Conservation (phyloP, 2,113 vertebrate species). For the Lanius collurio region DNA sequence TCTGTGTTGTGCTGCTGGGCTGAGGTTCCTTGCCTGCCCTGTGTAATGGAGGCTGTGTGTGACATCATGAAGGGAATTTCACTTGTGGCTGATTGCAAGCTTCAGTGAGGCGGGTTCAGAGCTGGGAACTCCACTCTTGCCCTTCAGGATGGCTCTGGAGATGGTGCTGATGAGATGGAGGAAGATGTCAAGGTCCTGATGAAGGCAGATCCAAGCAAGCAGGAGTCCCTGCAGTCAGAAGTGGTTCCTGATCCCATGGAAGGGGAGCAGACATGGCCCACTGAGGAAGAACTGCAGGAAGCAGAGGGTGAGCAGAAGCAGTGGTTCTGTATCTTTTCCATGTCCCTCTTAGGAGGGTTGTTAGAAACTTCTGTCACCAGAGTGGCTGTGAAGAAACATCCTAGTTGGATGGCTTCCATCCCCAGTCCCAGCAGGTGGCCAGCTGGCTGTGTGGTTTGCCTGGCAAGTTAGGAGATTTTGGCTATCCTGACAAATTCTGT, state of each 20-base stretch:
- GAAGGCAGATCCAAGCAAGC: slow-evolving; percentile 82
- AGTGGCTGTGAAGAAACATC: not conserved
- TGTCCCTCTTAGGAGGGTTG: not conserved
- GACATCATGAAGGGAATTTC: rapidly evolving
- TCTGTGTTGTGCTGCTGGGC: not conserved
- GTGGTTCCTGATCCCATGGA: slow-evolving; percentile 94
- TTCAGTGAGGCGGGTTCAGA: not conserved
- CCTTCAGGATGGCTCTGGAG: slow-evolving; percentile 71
- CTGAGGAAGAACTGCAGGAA: slow-evolving; percentile 89
- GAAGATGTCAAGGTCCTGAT: slow-evolving; percentile 84
- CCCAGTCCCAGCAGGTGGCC: not conserved
- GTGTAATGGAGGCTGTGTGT: rapidly evolving
- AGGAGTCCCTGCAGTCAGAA: slow-evolving; percentile 87
- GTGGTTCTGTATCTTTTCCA: not conserved
- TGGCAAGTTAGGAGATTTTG: not conserved
- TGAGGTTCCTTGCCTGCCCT: not conserved
- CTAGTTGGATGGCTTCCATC: not conserved
- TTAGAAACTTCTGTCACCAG: not conserved
- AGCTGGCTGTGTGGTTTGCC: not conserved
- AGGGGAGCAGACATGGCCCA: slow-evolving; percentile 97
- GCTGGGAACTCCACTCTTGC: not conserved
- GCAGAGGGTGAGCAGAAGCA: slow-evolving; percentile 80
- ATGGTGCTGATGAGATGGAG: slow-evolving; percentile 60
- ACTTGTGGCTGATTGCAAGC: not conserved
- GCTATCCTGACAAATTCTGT: not conserved